Conservation (phyloP, 2,113 vertebrate genomes). For the Nothocercus julius region DNA sequence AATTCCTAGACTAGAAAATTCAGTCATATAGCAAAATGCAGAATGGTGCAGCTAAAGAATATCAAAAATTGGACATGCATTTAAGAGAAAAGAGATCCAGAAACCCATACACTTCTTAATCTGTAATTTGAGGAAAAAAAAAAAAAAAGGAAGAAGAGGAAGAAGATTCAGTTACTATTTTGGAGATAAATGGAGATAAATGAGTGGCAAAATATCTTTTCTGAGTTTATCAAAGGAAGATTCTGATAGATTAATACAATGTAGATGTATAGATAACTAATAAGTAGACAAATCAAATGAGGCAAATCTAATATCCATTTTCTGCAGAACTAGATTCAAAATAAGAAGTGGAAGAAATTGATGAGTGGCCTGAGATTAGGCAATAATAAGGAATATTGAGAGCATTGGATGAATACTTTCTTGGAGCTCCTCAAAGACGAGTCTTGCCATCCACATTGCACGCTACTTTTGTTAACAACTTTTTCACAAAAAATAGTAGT, state of each 20-base stretch:
- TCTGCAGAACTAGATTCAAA: neutral
- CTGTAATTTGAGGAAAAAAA: neutral
- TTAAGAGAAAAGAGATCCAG: neutral
- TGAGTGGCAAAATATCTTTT: neutral
- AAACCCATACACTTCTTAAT: neutral
- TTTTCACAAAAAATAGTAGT: neutral
- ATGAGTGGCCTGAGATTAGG: neutral
- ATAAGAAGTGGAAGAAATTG: neutral
- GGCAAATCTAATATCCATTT: neutral
- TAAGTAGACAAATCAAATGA: neutral
- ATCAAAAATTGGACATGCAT: neutral
- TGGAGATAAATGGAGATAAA: neutral
- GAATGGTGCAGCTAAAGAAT: neutral
- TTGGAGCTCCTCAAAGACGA: neutral
- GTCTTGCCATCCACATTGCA: neutral
- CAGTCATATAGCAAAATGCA: neutral
- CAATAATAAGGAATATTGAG: neutral
- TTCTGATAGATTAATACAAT: neutral
- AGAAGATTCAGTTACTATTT: neutral
- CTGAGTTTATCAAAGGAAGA: neutral
- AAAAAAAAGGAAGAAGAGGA: neutral
- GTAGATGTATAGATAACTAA: neutral
- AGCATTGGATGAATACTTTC: neutral
- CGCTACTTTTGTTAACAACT: neutral
- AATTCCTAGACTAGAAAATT: neutral